Evolutionary conservation across 2,797 vertebrate genomes (phyloP), one percentile per base, ranked within the genome.

Genomic region (Dryobates pubescens): DNA sequence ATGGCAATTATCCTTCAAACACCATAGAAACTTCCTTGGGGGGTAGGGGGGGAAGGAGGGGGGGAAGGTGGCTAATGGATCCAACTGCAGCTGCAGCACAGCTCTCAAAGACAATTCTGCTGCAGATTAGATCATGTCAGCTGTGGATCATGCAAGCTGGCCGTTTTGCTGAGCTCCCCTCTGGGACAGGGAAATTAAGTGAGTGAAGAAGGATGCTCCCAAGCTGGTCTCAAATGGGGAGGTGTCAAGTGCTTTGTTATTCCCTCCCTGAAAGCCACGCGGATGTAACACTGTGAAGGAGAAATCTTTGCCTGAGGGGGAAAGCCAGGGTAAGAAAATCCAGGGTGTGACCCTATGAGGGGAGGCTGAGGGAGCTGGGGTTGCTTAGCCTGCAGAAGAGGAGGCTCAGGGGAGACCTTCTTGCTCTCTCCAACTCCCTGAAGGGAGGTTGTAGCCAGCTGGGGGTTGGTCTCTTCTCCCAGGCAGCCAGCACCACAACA

Each of bases 1-100:
- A 92, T 84, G 75, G 41, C 57, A 86, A 88, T 90, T 91, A 91
- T 82, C 68, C 61, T 86, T 90, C 86, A 90, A 86, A 90, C n/a
- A 36, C 36, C 36, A 36, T 36, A 36, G 36, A 36, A 36, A 36
- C 36, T 14, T 41, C 41, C 41, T 15, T 41, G 41, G 41, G 41
- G 41, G 15, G n/a, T n/a, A n/a, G n/a, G 29, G 49, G 12, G 41
- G 15, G n/a, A n/a, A n/a, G n/a, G 29, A 45, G 27, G 26, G 22
- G 34, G 36, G 36, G 36, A 26, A 59, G 61, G 26, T 58, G 73
- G 32, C 56, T 86, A 32, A 82, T 86, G 75, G 83, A 76, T 86
- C 51, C 68, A 86, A 29, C 62, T 83, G 22, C 51, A 83, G 77
- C 77, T 89, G 56, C 41, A 47, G 18, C 83, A 62, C 63, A 63